Base-by-base conservation (phyloP, 2,113 vertebrate species). In the Rhea pennata region DNA sequence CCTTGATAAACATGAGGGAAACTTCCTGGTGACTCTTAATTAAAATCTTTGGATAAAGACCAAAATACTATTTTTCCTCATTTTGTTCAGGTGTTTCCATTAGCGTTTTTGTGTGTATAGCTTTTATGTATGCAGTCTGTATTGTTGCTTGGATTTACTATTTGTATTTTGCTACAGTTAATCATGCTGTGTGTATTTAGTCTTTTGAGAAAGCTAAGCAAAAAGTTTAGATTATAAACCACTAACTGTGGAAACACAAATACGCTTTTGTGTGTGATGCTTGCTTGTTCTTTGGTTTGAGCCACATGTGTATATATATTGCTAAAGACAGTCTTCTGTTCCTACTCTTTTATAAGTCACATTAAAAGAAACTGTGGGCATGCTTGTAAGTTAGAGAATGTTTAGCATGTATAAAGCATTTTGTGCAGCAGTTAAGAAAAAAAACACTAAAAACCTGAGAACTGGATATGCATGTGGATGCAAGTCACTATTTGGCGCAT, bases 401-500 rank as follows among this genome's bases (percentile, higher is more conserved):
- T 64, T 77, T 29, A 26, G n/a, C 33, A 24, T n/a, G 50, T 73
- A 13, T 66, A 48, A 82, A n/a, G 7, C 64, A 15, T 59, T 79
- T 17, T 75, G 15, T 36, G 69, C 50, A 36, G 23, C n/a, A 29
- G 46, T 64, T 58, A 90, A 66, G 44, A 81, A 53, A 67, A 85
- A 84, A 10, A n/a, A 36, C 62, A 51, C 6, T 39, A 58, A 53
- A 62, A 92, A 33, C 24, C 21, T 83, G 77, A 42, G 58, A 65
- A 42, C 21, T 53, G n/a, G 42, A 42, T 7, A 3, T 46, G 8
- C 12, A 10, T 0, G 0, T 22, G 21, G 26, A 19, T 15, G 29
- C n/a, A 19, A 79, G 29, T 40, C 15, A 51, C 66, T 73, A 56
- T 15, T 67, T 77, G 19, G 7, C 36, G 29, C 24, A 13, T 72